Evolutionary conservation across 2,888 invertebrate genomes (phyloP).

Genomic region (Vesta saturnalis): DNA sequence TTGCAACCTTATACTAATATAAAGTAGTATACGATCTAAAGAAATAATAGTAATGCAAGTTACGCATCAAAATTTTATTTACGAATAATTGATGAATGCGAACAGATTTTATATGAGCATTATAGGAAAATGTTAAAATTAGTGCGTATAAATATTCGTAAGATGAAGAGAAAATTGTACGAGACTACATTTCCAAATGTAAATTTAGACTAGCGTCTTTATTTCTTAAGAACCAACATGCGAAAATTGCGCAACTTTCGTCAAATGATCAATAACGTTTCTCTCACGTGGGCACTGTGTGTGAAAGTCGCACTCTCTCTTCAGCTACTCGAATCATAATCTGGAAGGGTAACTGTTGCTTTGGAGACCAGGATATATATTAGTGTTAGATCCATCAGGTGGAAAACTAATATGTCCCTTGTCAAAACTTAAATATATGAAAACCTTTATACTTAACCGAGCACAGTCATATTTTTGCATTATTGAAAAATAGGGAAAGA

Average conservation of each 20-base stretch:
- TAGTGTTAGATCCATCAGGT: conserved; percentile 53
- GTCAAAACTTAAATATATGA: conserved; percentile 28
- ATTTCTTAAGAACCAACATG: conserved; percentile 16
- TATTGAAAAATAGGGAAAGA: neutral
- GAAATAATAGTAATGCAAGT: too few species aligned
- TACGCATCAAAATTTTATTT: too few species aligned
- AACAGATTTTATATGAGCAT: too few species aligned
- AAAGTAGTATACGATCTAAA: too few species aligned
- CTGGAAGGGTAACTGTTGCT: conserved; percentile 57
- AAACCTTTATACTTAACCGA: conserved; percentile 24
- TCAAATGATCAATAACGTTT: conserved; percentile 40
- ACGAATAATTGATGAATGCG: too few species aligned
- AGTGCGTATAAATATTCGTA: too few species aligned
- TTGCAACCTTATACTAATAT: too few species aligned
- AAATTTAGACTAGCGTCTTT: conserved; percentile 32
- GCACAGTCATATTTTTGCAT: conserved; percentile 6
- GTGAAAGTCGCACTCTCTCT: conserved; percentile 45
- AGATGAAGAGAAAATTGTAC: conserved; percentile 43
- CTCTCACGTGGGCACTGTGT: conserved; percentile 41
- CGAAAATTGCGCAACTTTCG: conserved; percentile 44
- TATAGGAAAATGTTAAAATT: too few species aligned
- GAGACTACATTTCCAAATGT: too few species aligned
- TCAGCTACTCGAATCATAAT: conserved; percentile 35
- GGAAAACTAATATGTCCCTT: conserved; percentile 53
- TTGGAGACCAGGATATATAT: conserved; percentile 59